Percentiles rank a stretch among this genome's conserved stretches.
Conservation (phyloP, 64 coral and sea anemone genomes). For the Hydrozoanthus tunicans region DNA sequence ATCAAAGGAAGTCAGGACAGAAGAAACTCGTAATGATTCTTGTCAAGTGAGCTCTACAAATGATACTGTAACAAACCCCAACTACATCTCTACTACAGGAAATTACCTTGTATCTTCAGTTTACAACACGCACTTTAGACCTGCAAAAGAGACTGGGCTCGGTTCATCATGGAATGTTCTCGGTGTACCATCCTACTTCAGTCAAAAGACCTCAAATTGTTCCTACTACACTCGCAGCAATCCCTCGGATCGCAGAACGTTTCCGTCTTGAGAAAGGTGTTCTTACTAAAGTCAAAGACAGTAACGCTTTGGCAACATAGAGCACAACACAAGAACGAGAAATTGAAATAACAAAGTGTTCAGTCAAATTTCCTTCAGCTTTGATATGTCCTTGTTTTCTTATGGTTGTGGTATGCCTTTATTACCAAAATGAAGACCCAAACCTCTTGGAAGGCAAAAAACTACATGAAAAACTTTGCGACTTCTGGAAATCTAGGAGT, state of each 20-base stretch:
- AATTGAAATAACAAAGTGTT: too few species aligned
- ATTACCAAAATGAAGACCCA: too few species aligned
- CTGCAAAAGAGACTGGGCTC: constrained; percentile 13
- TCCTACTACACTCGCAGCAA: constrained; percentile 31
- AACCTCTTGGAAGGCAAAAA: too few species aligned
- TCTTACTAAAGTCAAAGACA: too few species aligned
- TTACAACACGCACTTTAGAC: constrained; percentile 58
- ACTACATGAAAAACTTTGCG: too few species aligned
- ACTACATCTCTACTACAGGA: constrained; percentile 61
- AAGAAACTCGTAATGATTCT: constrained; percentile 4
- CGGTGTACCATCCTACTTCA: constrained; percentile 63
- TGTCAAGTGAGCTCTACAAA: not conserved
- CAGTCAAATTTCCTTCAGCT: too few species aligned
- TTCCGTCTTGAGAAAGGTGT: constrained; percentile 10
- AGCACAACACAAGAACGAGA: too few species aligned
- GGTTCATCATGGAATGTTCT: constrained; percentile 86
- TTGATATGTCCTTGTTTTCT: too few species aligned
- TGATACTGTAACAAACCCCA: constrained; percentile 32
- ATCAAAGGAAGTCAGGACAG: not conserved
- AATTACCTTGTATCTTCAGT: constrained; percentile 72
- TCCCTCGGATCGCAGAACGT: constrained; percentile 4
- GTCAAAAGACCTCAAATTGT: constrained; percentile 23
- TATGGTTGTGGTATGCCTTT: too few species aligned
- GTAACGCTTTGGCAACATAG: too few species aligned
- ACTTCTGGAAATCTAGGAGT: too few species aligned